A percentile compares a stretch with the other conserved stretches of the same genome.
Conservation (phyloP, 1,140 invertebrate genomes). For the Aradophagus sp. region DNA sequence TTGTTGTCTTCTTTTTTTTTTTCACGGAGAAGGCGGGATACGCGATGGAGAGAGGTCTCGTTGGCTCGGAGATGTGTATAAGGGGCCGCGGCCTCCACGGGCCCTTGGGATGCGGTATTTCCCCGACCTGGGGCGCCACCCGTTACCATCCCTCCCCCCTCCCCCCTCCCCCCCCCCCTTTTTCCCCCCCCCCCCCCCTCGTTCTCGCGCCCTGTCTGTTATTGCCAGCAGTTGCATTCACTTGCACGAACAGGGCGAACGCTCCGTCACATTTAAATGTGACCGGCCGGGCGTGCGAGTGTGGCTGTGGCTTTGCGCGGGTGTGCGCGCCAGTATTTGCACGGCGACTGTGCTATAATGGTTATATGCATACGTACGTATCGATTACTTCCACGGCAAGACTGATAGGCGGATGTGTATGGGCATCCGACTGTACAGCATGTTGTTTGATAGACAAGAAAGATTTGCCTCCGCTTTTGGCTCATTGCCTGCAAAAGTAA, state of each 20-base stretch:
- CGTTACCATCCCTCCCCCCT: no score
- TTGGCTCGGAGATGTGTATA: no score
- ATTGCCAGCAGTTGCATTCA: conserved; percentile 50
- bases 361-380: conserved; percentile 56
- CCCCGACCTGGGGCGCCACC: no score
- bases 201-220: conserved; percentile 20
- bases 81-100: no score
- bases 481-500: conserved; percentile 52
- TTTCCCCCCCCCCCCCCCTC: no score
- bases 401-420: conserved; percentile 59
- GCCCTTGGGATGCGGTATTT: no score
- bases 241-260: conserved; percentile 37
- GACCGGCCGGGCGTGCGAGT: conserved; percentile 1
- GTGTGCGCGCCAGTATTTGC: conserved; percentile 29
- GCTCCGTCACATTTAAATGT: conserved; percentile 33
- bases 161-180: no score
- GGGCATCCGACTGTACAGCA: conserved; percentile 47
- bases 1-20: no score
- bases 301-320: no score
- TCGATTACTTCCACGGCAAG: conserved; percentile 55
- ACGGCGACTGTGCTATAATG: conserved; percentile 44
- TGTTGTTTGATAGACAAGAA: conserved; percentile 53
- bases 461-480: conserved; percentile 47
- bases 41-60: no score
- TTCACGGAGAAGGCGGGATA: no score